Evolutionary conservation across 2,113 vertebrate species (phyloP), one percentile per base, ranked within the genome.

Genomic region (Porphyrio hochstetteri): DNA sequence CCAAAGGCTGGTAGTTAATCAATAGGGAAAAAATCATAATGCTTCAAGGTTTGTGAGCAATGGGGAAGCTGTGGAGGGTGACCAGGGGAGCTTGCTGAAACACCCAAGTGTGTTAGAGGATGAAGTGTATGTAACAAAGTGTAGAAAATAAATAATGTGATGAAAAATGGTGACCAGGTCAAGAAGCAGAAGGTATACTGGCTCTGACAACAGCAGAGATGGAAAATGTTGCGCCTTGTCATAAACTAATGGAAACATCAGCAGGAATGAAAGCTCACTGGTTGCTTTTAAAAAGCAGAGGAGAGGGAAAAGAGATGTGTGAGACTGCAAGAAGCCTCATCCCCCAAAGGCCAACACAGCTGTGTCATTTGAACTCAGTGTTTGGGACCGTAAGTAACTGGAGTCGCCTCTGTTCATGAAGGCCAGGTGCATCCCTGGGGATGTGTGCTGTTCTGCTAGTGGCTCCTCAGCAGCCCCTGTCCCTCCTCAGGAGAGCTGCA

Each of bases 301-400:
- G 29, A 29, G 88, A 69, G 27, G 35, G 31, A 59, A 86, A 69
- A 53, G 0, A 7, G 27, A 24, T 18, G 25, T 16, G 38, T 31
- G 36, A 52, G 46, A 16, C 16, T 21, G 35, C 46, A n/a, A 29
- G 56, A 82, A 63, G 5, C 31, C 35, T 57, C 55, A 9, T n/a
- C 5, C 29, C 56, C 35, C 1, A 9, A 5, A 55, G 52, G 40
- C 31, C 53, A 27, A 18, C 8, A 3, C 44, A 5, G 0, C 0
- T 3, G 13, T 57, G 38, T 46, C 53, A 8, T 16, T 3, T 4
- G 35, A 82, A 23, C 60, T 90, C 0, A 0, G 42, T 1, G 63
- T 7, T 21, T 0, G 3, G 67, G 11, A 5, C 4, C 0, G 3
- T 6, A 23, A 36, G 25, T 6, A 60, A 11, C 31, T 27, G 19